These are phyloP conservation scores for Nannoperca obscura DNA, from an alignment of 2,797 vertebrate genomes.

Conservation along the genomic window DNA sequence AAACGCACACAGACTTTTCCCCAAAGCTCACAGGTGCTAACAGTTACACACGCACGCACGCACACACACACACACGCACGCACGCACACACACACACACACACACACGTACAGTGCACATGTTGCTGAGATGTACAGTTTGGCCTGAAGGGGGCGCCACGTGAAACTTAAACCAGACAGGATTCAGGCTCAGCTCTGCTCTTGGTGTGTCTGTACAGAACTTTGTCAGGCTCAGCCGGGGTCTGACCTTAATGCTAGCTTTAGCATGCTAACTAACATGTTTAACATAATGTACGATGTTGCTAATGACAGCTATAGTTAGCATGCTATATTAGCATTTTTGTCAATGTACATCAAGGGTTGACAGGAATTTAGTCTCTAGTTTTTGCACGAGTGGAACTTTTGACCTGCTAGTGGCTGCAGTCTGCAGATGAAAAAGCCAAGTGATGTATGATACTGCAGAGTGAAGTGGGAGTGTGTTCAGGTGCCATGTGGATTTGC, in stretches of 20 bases:
- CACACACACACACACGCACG: not conserved
- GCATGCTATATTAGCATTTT: not conserved
- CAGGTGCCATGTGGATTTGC: not conserved
- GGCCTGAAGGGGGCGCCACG: not conserved
- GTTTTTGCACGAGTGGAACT: not conserved
- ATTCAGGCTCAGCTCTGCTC: not conserved
- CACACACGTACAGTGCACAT: accelerated
- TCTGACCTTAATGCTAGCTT: not conserved
- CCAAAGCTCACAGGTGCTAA: slow-evolving; percentile 38
- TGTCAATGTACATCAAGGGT: not conserved
- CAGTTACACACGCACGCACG: not conserved
- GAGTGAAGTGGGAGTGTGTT: not conserved
- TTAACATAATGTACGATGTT: not conserved
- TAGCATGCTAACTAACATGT: not conserved
- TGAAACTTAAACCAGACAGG: not conserved
- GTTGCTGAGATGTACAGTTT: not conserved
- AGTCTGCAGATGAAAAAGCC: not conserved
- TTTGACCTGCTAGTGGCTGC: not conserved
- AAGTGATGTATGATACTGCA: too few relatives aligned
- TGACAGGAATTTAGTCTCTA: not conserved
- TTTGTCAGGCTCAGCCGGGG: not conserved
- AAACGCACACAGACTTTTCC: slow-evolving; percentile 75
- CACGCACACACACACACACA: not conserved
- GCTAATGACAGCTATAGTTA: not conserved
- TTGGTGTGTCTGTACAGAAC: too few relatives aligned